Percentiles rank a stretch among this genome's conserved stretches.
Evolutionary conservation across 2,113 vertebrate genomes (phyloP).

Genomic region (Phaethon lepturus): DNA sequence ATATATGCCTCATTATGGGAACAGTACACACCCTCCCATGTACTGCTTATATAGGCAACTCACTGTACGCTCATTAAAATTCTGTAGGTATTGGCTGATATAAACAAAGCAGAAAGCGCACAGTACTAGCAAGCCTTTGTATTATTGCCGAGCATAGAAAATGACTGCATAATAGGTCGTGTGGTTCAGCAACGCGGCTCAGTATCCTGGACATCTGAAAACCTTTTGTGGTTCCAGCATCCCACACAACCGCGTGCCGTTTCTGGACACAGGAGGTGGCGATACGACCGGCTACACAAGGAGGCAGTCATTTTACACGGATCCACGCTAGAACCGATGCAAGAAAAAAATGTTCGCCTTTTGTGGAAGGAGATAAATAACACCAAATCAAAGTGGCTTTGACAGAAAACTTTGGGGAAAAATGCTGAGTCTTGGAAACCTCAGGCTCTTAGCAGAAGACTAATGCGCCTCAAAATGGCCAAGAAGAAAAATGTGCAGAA

Average conservation of each 20-base stretch:
- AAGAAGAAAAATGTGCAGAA: slow-evolving; percentile 40
- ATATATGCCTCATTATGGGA: slow-evolving; percentile 33
- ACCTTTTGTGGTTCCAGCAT: slow-evolving; percentile 21
- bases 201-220: slow-evolving; percentile 37
- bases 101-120: not conserved
- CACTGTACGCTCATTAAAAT: slow-evolving; percentile 34
- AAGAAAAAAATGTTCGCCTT: not conserved
- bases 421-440: not conserved
- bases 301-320: slow-evolving; percentile 23
- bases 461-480: not conserved
- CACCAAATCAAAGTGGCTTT: not conserved
- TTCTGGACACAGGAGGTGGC: not conserved
- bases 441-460: not conserved
- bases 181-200: not conserved
- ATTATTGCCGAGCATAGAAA: not conserved
- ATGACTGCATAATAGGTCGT: not conserved
- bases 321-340: accelerated
- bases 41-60: slow-evolving; percentile 1
- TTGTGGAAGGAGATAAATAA: slow-evolving; percentile 17
- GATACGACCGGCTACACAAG: not conserved
- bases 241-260: not conserved
- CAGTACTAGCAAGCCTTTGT: not conserved
- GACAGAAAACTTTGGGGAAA: not conserved
- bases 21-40: slow-evolving; percentile 9
- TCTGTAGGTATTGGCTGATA: slow-evolving; percentile 44